Conservation (phyloP, 2,888 invertebrate genomes). For the Himalopsyche tibetana region DNA sequence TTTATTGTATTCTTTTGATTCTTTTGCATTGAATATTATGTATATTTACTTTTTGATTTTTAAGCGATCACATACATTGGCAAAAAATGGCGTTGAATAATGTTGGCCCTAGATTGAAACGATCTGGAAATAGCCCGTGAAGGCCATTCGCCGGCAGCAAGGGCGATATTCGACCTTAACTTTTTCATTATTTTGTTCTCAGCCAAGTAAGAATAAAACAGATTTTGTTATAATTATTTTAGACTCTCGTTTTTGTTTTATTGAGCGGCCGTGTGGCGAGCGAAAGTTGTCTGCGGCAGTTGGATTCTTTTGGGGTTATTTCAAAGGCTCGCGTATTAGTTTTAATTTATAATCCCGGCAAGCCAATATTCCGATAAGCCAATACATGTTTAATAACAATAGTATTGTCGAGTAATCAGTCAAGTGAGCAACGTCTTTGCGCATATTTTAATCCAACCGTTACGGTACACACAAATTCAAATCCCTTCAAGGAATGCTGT, state of each 20-base stretch:
- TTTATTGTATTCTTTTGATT: no score
- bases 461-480: no score
- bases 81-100: background rate
- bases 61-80: no score
- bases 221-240: slow-evolving; percentile 37
- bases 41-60: no score
- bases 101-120: slow-evolving; percentile 17
- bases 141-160: slow-evolving; percentile 17
- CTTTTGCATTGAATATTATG: no score
- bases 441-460: no score
- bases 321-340: background rate
- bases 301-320: background rate
- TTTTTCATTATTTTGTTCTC: slow-evolving; percentile 35
- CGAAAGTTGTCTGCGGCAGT: slow-evolving; percentile 15
- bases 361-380: no score
- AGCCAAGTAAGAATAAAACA: slow-evolving; percentile 12
- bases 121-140: slow-evolving; percentile 22
- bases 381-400: no score
- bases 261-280: background rate
- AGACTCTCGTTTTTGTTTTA: slow-evolving; percentile 2
- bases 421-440: no score
- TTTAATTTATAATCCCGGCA: no score
- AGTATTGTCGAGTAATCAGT: no score
- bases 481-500: no score
- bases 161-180: slow-evolving; percentile 22